Percentiles rank a stretch among this genome's conserved stretches.
Conservation (phyloP, 2,888 invertebrate genomes). For the Escarpia spicata region DNA sequence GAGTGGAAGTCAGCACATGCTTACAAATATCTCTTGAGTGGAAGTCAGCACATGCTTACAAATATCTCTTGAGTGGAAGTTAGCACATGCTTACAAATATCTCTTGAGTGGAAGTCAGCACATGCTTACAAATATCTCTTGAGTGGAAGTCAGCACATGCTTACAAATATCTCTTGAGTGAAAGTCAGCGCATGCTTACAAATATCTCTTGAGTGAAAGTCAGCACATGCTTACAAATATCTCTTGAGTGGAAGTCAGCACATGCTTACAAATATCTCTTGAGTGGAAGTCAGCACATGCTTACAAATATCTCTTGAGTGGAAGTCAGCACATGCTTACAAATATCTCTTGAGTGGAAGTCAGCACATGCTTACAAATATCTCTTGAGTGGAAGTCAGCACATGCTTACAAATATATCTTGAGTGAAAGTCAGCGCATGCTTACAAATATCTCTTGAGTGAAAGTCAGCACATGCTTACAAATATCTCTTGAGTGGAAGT, state of each 20-base stretch:
- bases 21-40: too few relatives aligned
- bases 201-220: too few relatives aligned
- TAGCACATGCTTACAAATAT: not conserved
- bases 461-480: not conserved
- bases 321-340: not conserved
- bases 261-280: not conserved
- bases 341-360: too few relatives aligned
- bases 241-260: too few relatives aligned
- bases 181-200: not conserved
- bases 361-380: not conserved
- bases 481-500: too few relatives aligned
- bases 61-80: too few relatives aligned
- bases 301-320: too few relatives aligned
- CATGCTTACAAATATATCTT: not conserved
- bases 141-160: not conserved
- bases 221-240: not conserved
- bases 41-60: not conserved
- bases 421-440: not conserved
- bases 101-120: too few relatives aligned
- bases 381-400: too few relatives aligned
- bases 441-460: too few relatives aligned
- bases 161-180: too few relatives aligned
- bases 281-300: not conserved
- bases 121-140: not conserved
- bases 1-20: not conserved